A percentile compares a stretch with the other conserved stretches of the same genome.
These are phyloP conservation scores for Drosophila austrosaltans DNA, from an alignment of 2,888 invertebrate species.

Conservation along the genomic window DNA sequence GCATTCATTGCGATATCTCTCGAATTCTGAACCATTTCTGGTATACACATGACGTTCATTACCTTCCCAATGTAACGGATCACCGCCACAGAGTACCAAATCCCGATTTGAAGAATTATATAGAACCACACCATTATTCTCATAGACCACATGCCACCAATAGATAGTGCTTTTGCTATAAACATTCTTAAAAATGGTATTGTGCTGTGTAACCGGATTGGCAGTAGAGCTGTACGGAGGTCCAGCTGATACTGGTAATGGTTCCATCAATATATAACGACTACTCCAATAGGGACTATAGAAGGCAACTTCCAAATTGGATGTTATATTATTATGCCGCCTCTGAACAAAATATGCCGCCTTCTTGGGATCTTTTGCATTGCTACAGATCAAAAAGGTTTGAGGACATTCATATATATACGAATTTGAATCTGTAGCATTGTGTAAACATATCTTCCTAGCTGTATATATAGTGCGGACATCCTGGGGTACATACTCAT, in stretches of 20 bases:
- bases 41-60: constrained; percentile 70
- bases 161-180: constrained; percentile 54
- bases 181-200: constrained; percentile 64
- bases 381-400: constrained; percentile 72
- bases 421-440: constrained; percentile 49
- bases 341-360: constrained; percentile 63
- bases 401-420: constrained; percentile 74
- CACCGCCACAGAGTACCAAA: constrained; percentile 67
- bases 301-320: constrained; percentile 57
- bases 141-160: constrained; percentile 60
- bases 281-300: constrained; percentile 64
- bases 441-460: constrained; percentile 67
- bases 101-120: constrained; percentile 48
- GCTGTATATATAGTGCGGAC: constrained; percentile 61
- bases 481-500: constrained; percentile 50
- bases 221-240: not conserved
- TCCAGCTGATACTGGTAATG: not conserved
- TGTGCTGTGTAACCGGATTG: constrained; percentile 16
- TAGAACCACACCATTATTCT: constrained; percentile 50
- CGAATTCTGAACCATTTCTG: constrained; percentile 50
- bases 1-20: constrained; percentile 56
- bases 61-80: constrained; percentile 56
- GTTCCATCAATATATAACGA: constrained; percentile 60
- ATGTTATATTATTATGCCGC: constrained; percentile 30
- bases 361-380: constrained; percentile 56